Percentiles rank a stretch among this genome's conserved stretches.
phyloP scores from a whole-genome alignment of 2,888 invertebrate species.

The Epicampocera succincta region DNA sequence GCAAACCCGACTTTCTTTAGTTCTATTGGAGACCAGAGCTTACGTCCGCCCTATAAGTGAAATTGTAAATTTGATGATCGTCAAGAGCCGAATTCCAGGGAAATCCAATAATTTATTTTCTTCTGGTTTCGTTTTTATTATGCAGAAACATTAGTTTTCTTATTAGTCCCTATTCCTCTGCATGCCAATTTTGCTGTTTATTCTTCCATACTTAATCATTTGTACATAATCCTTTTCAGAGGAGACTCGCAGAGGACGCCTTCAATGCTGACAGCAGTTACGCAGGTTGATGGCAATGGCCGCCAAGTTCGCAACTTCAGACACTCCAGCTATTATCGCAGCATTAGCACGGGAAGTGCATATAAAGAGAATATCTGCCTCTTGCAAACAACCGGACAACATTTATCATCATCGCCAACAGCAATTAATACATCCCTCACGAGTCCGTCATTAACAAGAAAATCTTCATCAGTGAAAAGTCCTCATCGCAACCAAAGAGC shows the following conservation, averaged over 20 bases:
- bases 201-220: slow-evolving; percentile 15
- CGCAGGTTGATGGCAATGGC: slow-evolving; percentile 79
- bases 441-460: slow-evolving; percentile 47
- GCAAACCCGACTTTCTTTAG: too few species aligned
- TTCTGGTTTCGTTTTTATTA: too few species aligned
- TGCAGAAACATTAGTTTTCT: too few species aligned
- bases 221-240: slow-evolving; percentile 72
- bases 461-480: slow-evolving; percentile 59
- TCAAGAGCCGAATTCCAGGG: too few species aligned
- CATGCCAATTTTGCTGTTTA: background rate
- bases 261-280: slow-evolving; percentile 81
- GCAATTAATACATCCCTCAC: slow-evolving; percentile 1
- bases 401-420: slow-evolving; percentile 11
- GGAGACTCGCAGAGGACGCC: slow-evolving; percentile 81
- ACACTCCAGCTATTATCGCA: slow-evolving; percentile 79
- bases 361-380: slow-evolving; percentile 76
- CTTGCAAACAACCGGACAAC: slow-evolving; percentile 72
- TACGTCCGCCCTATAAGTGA: too few species aligned
- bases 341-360: slow-evolving; percentile 73
- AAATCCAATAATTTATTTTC: too few species aligned
- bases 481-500: slow-evolving; percentile 60
- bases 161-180: too few species aligned
- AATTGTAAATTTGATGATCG: too few species aligned
- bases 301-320: slow-evolving; percentile 78
- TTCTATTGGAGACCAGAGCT: too few species aligned